Percentiles rank a stretch among this genome's conserved stretches.
Conservation (phyloP, 1,140 invertebrate species). For the Pseudoatta argentina region DNA sequence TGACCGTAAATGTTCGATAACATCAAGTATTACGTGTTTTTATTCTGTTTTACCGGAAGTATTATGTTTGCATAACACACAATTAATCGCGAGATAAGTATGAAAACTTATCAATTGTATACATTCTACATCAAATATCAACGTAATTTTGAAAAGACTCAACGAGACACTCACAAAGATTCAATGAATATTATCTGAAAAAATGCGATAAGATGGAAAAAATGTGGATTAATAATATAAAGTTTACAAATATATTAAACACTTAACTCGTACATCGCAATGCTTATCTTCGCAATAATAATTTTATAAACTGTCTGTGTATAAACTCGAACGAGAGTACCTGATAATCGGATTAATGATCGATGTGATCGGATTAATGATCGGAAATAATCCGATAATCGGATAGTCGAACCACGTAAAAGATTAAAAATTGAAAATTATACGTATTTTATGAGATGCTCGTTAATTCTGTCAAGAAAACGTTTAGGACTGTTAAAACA, state of each 20-base stretch:
- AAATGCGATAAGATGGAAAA: neutral
- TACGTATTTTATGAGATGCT: neutral
- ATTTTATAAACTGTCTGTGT: neutral
- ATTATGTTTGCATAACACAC: neutral
- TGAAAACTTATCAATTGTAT: neutral
- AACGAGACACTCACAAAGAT: neutral
- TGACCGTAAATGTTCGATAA: neutral
- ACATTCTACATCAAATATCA: neutral
- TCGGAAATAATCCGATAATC: neutral
- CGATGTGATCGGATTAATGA: neutral
- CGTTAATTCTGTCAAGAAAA: neutral
- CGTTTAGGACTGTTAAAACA: neutral
- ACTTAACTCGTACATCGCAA: neutral
- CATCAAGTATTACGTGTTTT: neutral
- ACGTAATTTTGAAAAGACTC: neutral
- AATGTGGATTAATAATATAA: neutral
- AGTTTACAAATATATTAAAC: neutral
- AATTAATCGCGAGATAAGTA: neutral
- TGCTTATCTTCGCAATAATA: neutral
- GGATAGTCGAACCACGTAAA: neutral
- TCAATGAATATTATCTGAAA: neutral
- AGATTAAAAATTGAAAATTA: neutral
- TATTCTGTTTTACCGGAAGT: neutral
- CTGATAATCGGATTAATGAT: neutral
- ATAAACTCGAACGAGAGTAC: neutral